These are phyloP conservation scores for Archips crataeganus DNA, from an alignment of 2,888 invertebrate species.

Conservation along the genomic window DNA sequence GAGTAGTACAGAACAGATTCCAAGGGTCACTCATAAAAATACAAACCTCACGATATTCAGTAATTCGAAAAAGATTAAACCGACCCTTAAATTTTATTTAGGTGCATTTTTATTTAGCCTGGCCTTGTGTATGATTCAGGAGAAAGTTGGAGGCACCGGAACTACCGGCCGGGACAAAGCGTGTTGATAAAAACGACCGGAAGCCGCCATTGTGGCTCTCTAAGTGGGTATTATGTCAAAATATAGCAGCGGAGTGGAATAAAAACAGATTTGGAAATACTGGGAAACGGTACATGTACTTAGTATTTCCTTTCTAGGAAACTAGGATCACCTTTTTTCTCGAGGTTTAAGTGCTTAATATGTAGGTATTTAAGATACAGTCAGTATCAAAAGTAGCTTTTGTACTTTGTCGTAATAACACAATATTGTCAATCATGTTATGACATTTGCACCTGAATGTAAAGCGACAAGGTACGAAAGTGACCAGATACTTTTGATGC, in stretches of 20 bases:
- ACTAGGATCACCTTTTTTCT: not conserved
- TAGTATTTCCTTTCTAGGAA: not conserved
- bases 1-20: too few species aligned
- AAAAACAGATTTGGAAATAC: slow-evolving; percentile 6
- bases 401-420: too few species aligned
- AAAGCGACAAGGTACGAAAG: too few species aligned
- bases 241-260: slow-evolving; percentile 16
- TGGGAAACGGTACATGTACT: not conserved
- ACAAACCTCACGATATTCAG: too few species aligned
- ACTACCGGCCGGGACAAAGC: slow-evolving; percentile 6
- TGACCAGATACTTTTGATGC: too few species aligned
- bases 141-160: slow-evolving; percentile 19
- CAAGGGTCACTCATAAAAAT: too few species aligned
- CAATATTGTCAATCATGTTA: too few species aligned
- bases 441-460: too few species aligned
- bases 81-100: slow-evolving; percentile 11
- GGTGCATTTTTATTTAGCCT: slow-evolving; percentile 16
- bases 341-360: too few species aligned
- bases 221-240: slow-evolving; percentile 36
- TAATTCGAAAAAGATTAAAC: not conserved
- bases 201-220: slow-evolving; percentile 22
- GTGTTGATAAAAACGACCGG: slow-evolving; percentile 35
- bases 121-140: slow-evolving; percentile 23
- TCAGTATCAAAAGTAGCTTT: too few species aligned
- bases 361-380: too few species aligned